These are phyloP conservation scores for Periplaneta americana DNA, from an alignment of 1,140 invertebrate species.

Conservation along the genomic window DNA sequence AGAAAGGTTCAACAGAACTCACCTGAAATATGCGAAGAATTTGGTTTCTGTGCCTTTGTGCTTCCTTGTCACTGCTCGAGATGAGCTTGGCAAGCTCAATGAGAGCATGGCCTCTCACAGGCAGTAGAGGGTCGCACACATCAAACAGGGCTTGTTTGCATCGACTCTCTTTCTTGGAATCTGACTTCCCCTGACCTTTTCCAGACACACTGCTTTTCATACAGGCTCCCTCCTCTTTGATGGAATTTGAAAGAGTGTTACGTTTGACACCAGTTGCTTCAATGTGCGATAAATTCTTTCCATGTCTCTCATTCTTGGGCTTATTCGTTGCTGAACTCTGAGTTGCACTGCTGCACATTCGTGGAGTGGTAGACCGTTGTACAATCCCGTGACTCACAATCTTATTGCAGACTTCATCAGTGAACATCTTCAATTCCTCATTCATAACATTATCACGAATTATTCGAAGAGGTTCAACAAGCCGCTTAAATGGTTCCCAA, in stretches of 20 bases:
- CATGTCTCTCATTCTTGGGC: not conserved
- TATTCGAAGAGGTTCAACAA: slow-evolving; percentile 40
- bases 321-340: not conserved
- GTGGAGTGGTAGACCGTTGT: not conserved
- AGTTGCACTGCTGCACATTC: not conserved
- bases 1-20: no score
- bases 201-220: not conserved
- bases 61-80: slow-evolving; percentile 53
- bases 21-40: slow-evolving; percentile 67
- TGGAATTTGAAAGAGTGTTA: not conserved
- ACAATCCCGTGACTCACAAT: slow-evolving; percentile 41
- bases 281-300: not conserved
- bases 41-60: slow-evolving; percentile 56
- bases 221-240: not conserved
- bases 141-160: slow-evolving; percentile 60
- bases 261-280: not conserved
- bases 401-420: slow-evolving; percentile 39
- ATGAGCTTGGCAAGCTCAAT: slow-evolving; percentile 67
- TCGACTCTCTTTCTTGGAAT: slow-evolving; percentile 7
- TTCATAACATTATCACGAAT: slow-evolving; percentile 24
- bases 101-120: slow-evolving; percentile 72
- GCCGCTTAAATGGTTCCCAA: slow-evolving; percentile 38
- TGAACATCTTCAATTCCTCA: slow-evolving; percentile 28
- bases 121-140: slow-evolving; percentile 66
- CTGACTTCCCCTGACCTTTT: not conserved